These are phyloP conservation scores for Heliconius ethilla DNA, from an alignment of 2,888 invertebrate species.

Conservation along the genomic window DNA sequence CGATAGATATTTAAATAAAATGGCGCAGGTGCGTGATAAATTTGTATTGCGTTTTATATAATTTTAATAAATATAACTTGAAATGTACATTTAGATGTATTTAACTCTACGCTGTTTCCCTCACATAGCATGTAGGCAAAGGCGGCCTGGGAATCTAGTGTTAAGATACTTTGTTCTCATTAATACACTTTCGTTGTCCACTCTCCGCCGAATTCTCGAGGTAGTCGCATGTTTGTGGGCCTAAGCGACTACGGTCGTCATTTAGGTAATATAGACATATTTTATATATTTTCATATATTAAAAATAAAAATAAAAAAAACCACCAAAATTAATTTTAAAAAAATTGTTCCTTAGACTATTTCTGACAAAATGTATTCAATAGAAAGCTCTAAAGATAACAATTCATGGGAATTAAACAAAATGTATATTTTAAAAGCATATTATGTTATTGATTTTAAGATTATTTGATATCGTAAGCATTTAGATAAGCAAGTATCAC, in stretches of 20 bases:
- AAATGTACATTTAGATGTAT: neutral
- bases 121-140: too few species aligned
- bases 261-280: too few species aligned
- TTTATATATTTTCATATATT: too few species aligned
- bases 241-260: too few species aligned
- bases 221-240: too few species aligned
- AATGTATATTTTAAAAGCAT: slow-evolving; percentile 9
- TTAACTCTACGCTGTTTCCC: neutral
- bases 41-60: neutral
- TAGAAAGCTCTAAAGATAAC: neutral
- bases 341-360: neutral
- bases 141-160: too few species aligned
- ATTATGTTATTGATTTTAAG: slow-evolving; percentile 17
- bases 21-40: neutral
- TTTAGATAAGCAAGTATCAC: slow-evolving; percentile 19
- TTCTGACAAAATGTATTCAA: neutral
- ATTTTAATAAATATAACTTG: neutral
- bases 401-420: neutral
- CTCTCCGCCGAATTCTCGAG: too few species aligned
- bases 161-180: too few species aligned
- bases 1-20: slow-evolving; percentile 1
- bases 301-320: too few species aligned
- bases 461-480: slow-evolving; percentile 19
- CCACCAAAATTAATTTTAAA: neutral
- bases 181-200: too few species aligned